phyloP scores from a whole-genome alignment of 2,888 invertebrate species.

The Corythucha ciliata region DNA sequence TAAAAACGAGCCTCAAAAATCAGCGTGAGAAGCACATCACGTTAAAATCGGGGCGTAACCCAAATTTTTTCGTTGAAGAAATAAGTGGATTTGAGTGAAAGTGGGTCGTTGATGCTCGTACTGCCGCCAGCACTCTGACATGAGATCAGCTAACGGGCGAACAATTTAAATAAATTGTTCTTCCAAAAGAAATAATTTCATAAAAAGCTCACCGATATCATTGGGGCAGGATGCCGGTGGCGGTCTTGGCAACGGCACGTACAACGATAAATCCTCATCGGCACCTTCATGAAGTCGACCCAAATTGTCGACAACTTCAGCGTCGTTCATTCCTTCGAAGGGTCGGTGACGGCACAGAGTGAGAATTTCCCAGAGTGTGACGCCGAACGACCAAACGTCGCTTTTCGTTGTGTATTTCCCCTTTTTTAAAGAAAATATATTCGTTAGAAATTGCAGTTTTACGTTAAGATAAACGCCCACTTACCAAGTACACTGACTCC shows the following conservation, averaged over 20 bases:
- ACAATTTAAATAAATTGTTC: background rate
- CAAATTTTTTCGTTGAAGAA: constrained; percentile 47
- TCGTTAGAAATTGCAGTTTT: background rate
- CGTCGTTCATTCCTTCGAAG: constrained; percentile 63
- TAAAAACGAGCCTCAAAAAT: too few relatives aligned
- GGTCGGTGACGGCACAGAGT: constrained; percentile 68
- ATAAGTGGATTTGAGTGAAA: constrained; percentile 53
- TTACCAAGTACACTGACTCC: constrained; percentile 65
- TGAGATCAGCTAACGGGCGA: constrained; percentile 45
- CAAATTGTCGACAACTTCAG: constrained; percentile 71
- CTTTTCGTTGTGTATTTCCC: constrained; percentile 81
- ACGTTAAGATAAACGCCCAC: constrained; percentile 19
- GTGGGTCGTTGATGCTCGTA: constrained; percentile 48
- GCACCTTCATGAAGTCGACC: constrained; percentile 58
- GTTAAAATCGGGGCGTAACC: constrained; percentile 42
- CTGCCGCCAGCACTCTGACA: constrained; percentile 52
- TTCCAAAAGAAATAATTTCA: background rate
- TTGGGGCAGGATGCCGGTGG: constrained; percentile 47
- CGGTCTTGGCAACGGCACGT: constrained; percentile 42
- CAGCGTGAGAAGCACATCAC: too few relatives aligned
- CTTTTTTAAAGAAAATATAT: constrained; percentile 45
- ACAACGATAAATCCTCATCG: constrained; percentile 33
- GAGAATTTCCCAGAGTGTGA: constrained; percentile 78
- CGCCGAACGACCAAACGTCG: constrained; percentile 86
- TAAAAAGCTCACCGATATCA: constrained; percentile 44